A percentile compares a stretch with the other conserved stretches of the same genome.
These are phyloP conservation scores for Nomada flava DNA, from an alignment of 2,888 invertebrate genomes.

Conservation along the genomic window DNA sequence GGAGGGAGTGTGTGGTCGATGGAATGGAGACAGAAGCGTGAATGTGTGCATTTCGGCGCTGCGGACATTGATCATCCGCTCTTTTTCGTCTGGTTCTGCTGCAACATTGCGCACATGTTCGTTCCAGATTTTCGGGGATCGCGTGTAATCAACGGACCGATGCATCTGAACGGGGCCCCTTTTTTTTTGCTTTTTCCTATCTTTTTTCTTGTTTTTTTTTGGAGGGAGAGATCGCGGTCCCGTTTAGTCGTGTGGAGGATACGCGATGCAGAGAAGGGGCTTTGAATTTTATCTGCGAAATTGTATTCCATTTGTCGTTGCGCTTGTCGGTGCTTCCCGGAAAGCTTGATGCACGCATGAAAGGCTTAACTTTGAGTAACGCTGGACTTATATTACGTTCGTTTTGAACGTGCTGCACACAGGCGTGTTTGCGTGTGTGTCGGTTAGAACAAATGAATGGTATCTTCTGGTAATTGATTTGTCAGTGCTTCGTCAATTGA, in stretches of 20 bases:
- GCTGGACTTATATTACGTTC: constrained; percentile 11
- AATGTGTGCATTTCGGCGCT: constrained; percentile 52
- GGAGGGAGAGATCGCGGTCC: constrained; percentile 26
- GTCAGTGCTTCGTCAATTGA: too few relatives aligned
- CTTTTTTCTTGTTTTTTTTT: constrained; percentile 2
- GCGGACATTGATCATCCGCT: constrained; percentile 60
- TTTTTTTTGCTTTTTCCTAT: not conserved
- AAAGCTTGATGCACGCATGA: constrained; percentile 2
- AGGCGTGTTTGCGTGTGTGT: not conserved
- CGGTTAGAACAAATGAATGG: not conserved
- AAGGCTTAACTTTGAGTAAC: constrained; percentile 1
- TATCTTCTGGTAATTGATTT: constrained; percentile 5
- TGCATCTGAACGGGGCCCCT: constrained; percentile 42
- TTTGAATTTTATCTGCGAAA: constrained; percentile 44
- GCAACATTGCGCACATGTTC: constrained; percentile 55
- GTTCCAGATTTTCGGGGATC: constrained; percentile 59
- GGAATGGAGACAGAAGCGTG: constrained; percentile 30
- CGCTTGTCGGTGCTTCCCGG: constrained; percentile 18
- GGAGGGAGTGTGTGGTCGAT: constrained; percentile 20
- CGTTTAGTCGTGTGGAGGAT: constrained; percentile 44
- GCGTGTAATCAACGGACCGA: constrained; percentile 59
- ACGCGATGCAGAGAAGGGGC: constrained; percentile 16
- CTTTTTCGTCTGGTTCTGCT: constrained; percentile 55
- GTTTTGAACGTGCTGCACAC: not conserved
- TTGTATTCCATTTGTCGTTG: constrained; percentile 32